Conservation (phyloP, 1,140 invertebrate species). For the Temnothorax longispinosus region DNA sequence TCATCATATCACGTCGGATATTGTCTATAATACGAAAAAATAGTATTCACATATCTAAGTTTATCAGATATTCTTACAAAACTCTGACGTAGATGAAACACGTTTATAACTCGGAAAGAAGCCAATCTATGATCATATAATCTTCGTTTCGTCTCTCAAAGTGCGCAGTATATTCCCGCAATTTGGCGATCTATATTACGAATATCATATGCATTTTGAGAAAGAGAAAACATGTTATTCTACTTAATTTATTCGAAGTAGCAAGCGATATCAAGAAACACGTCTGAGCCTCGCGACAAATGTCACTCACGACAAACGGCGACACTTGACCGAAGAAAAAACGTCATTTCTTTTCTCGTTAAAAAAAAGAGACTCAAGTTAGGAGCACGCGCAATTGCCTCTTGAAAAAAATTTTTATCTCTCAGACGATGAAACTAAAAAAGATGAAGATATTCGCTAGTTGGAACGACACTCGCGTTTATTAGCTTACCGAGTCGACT, state of each 20-base stretch:
- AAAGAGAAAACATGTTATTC: not conserved
- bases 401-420: not conserved
- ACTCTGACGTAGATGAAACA: not conserved
- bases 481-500: not conserved
- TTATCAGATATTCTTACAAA: not conserved
- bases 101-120: not conserved
- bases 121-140: not conserved
- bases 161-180: not conserved
- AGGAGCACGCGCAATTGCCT: not conserved
- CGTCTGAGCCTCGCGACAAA: not conserved
- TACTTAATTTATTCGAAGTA: not conserved
- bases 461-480: not conserved
- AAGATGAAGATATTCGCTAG: not conserved
- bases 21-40: not conserved
- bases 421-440: not conserved
- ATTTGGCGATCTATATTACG: not conserved
- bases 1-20: not conserved
- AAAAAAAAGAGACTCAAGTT: conserved; percentile 18
- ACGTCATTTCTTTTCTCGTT: not conserved
- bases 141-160: not conserved
- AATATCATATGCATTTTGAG: not conserved
- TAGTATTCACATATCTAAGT: not conserved
- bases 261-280: not conserved
- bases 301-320: not conserved
- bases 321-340: not conserved